Percentiles rank a stretch among this genome's conserved stretches.
phyloP scores from a whole-genome alignment of 2,888 invertebrate species.

The Scaptomyza flava region DNA sequence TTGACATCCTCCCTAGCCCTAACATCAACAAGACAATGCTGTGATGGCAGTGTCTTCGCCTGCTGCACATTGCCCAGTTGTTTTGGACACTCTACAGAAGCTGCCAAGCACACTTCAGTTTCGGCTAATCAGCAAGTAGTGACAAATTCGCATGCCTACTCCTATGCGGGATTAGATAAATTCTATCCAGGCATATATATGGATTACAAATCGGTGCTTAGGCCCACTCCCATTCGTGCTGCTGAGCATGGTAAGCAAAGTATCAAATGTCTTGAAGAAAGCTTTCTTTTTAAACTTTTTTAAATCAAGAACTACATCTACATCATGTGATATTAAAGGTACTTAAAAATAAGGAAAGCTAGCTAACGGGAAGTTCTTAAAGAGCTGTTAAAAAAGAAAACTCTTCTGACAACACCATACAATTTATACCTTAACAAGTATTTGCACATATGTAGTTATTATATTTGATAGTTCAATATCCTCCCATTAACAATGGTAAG shows the following conservation, averaged over 20 bases:
- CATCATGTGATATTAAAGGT: no score
- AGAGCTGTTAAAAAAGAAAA: no score
- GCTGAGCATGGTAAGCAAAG: constrained; percentile 71
- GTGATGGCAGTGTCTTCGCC: constrained; percentile 66
- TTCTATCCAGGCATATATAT: constrained; percentile 65
- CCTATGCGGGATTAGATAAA: constrained; percentile 61
- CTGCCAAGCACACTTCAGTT: constrained; percentile 37
- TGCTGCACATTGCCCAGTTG: constrained; percentile 76
- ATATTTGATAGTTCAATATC: constrained; percentile 41
- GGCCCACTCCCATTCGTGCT: constrained; percentile 81
- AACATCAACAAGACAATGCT: constrained; percentile 53
- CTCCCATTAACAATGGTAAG: constrained; percentile 16
- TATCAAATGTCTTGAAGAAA: no score
- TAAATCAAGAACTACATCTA: no score
- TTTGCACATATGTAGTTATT: constrained; percentile 2
- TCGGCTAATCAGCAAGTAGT: constrained; percentile 17
- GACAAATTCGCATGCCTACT: constrained; percentile 29
- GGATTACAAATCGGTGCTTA: constrained; percentile 80
- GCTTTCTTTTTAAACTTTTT: no score
- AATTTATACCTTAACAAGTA: not conserved
- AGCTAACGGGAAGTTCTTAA: no score
- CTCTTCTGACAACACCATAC: no score
- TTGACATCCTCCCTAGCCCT: constrained; percentile 10
- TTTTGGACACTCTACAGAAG: constrained; percentile 48
- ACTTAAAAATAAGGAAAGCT: no score